A percentile compares a stretch with the other conserved stretches of the same genome.
phyloP scores from a whole-genome alignment of 2,888 invertebrate species.

The Drosophila kuntzei region DNA sequence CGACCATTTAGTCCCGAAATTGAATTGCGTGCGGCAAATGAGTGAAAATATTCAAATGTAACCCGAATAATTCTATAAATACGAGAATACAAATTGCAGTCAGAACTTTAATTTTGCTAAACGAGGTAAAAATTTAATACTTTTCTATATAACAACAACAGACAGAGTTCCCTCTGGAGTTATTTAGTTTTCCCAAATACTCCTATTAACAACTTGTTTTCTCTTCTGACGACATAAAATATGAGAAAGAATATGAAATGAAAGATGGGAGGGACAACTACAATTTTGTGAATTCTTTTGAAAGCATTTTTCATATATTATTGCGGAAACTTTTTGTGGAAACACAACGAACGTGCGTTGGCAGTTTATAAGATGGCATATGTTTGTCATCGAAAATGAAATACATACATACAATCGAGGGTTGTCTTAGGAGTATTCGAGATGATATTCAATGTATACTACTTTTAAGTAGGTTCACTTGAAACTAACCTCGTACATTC shows the following conservation, averaged over 20 bases:
- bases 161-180: background rate
- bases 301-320: slow-evolving; percentile 57
- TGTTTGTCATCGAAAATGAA: slow-evolving; percentile 8
- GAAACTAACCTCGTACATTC: slow-evolving; percentile 6
- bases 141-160: background rate
- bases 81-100: background rate
- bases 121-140: background rate
- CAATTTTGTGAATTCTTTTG: slow-evolving; percentile 45
- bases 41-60: slow-evolving; percentile 30
- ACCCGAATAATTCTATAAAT: slow-evolving; percentile 1
- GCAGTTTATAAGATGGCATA: slow-evolving; percentile 42
- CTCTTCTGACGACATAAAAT: slow-evolving; percentile 12
- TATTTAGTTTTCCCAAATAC: background rate
- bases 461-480: background rate
- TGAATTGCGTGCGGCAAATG: slow-evolving; percentile 39
- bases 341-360: slow-evolving; percentile 31
- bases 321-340: slow-evolving; percentile 22
- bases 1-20: slow-evolving; percentile 26
- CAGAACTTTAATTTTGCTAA: background rate
- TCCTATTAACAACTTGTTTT: slow-evolving; percentile 2
- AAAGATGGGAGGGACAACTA: slow-evolving; percentile 16
- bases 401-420: slow-evolving; percentile 7
- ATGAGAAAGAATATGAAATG: slow-evolving; percentile 8
- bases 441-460: too few relatives aligned
- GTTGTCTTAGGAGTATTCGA: background rate